A percentile compares a stretch with the other conserved stretches of the same genome.
These are phyloP conservation scores for Mesocentrotus franciscanus DNA, from an alignment of 53 echinoderm and acorn worm genomes.

Conservation along the genomic window DNA sequence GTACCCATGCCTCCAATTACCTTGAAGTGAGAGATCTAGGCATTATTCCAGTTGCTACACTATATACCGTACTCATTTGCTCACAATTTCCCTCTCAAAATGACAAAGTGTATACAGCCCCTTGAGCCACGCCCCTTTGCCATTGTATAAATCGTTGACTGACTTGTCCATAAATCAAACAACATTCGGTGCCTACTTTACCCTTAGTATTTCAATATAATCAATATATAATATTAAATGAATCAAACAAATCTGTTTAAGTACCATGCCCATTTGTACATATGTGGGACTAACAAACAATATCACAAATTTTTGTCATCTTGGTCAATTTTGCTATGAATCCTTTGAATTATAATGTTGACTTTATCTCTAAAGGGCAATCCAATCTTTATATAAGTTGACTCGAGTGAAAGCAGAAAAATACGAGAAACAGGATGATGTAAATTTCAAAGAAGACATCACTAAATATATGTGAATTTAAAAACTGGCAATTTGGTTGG, in stretches of 20 bases:
- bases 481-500: too few species aligned
- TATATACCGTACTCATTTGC: neutral
- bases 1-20: too few species aligned
- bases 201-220: neutral
- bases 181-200: neutral
- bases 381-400: too few species aligned
- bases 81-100: neutral
- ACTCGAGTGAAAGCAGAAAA: too few species aligned
- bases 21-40: too few species aligned
- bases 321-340: neutral
- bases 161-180: neutral
- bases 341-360: neutral
- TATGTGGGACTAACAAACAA: neutral
- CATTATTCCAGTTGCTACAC: neutral
- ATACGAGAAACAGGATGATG: too few species aligned
- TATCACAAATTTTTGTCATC: neutral
- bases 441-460: too few species aligned
- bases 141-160: neutral
- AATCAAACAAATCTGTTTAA: neutral
- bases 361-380: too few species aligned
- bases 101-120: neutral
- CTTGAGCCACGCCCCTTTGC: too few species aligned
- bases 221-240: neutral
- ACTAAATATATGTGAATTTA: too few species aligned
- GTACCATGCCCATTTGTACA: neutral